phyloP scores from a whole-genome alignment of 1,140 invertebrate genomes.

The Apis florea region DNA sequence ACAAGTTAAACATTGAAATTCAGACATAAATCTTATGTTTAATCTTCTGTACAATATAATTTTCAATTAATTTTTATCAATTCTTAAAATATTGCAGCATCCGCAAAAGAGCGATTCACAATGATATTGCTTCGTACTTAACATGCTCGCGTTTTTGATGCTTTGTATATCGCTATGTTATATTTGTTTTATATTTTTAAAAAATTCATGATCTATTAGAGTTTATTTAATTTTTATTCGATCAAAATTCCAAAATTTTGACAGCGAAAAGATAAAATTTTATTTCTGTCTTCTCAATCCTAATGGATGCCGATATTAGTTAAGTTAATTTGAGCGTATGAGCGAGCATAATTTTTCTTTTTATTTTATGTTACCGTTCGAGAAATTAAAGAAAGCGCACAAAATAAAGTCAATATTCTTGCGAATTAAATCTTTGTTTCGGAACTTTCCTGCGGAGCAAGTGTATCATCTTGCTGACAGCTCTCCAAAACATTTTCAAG shows the following conservation, averaged over 20 bases:
- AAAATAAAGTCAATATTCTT: not conserved
- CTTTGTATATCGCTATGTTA: not conserved
- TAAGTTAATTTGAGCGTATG: not conserved
- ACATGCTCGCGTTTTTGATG: slow-evolving; percentile 52
- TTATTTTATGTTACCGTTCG: not conserved
- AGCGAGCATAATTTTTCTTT: slow-evolving; percentile 10
- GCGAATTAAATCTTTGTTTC: slow-evolving; percentile 64
- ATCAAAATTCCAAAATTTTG: slow-evolving; percentile 4
- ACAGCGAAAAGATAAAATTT: slow-evolving; percentile 39
- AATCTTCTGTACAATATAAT: slow-evolving; percentile 51
- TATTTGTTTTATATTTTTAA: not conserved
- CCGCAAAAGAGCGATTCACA: not conserved
- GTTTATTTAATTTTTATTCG: not conserved
- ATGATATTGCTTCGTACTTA: slow-evolving; percentile 57
- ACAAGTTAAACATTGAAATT: slow-evolving; percentile 15
- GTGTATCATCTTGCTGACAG: slow-evolving; percentile 4
- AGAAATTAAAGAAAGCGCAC: not conserved
- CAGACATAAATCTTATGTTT: slow-evolving; percentile 19
- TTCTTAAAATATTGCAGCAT: slow-evolving; percentile 18
- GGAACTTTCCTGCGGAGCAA: slow-evolving; percentile 37
- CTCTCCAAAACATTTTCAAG: slow-evolving; percentile 30
- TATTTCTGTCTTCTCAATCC: not conserved
- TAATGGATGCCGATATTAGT: not conserved
- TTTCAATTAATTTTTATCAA: not conserved
- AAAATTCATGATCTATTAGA: slow-evolving; percentile 2